These are phyloP conservation scores for Lycodopsis pacificus DNA, from an alignment of 2,797 vertebrate genomes.

Conservation along the genomic window DNA sequence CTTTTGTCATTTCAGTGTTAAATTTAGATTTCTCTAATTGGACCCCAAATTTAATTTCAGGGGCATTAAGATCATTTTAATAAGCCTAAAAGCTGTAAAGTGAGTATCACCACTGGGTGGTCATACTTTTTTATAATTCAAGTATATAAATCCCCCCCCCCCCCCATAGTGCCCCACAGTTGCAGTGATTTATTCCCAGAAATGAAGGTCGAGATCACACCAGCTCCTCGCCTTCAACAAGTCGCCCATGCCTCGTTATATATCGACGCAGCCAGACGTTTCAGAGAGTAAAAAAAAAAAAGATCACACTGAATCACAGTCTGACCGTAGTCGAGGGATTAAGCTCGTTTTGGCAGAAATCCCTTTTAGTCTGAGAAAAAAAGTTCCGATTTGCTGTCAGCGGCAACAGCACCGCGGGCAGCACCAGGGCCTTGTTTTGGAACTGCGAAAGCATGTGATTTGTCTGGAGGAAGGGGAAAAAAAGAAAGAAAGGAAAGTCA, in stretches of 20 bases:
- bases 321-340: constrained; percentile 6
- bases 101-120: not conserved
- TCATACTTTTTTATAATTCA: not conserved
- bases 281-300: not conserved
- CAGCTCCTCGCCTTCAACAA: not conserved
- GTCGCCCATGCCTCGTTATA: not conserved
- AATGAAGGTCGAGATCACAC: not conserved
- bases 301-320: constrained; percentile 11
- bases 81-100: not conserved
- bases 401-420: constrained; percentile 22
- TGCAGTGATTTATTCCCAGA: constrained; percentile 1
- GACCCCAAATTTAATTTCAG: constrained; percentile 13
- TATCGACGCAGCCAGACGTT: not conserved
- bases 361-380: constrained; percentile 36
- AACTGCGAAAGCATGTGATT: constrained; percentile 64
- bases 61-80: not conserved
- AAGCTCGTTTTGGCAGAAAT: constrained; percentile 27
- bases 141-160: not conserved
- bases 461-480: constrained; percentile 27
- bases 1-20: constrained; percentile 1
- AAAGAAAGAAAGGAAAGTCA: constrained; percentile 32
- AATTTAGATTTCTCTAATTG: constrained; percentile 2
- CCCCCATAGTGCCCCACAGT: not conserved
- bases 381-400: constrained; percentile 50
- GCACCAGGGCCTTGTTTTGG: constrained; percentile 59